Evolutionary conservation across 2,888 invertebrate species (phyloP).

Genomic region (Cepaea hortensis): DNA sequence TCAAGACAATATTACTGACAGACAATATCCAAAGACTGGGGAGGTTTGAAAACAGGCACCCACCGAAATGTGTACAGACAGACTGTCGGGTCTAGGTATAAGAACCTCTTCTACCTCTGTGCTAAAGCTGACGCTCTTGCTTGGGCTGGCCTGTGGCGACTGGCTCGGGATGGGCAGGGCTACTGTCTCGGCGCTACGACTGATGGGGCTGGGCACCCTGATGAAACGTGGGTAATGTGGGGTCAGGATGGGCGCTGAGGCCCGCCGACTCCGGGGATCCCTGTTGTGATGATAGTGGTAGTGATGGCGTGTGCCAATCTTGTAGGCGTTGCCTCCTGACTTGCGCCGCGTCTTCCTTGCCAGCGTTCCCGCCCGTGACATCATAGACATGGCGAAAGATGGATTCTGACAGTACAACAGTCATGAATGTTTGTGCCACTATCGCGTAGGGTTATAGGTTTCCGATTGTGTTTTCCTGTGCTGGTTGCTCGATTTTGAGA

Average conservation of each 20-base stretch:
- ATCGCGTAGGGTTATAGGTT: too few species aligned
- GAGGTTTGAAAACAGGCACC: background rate
- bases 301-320: constrained; percentile 45
- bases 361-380: constrained; percentile 51
- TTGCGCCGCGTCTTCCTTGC: constrained; percentile 52
- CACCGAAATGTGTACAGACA: constrained; percentile 47
- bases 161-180: constrained; percentile 45
- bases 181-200: constrained; percentile 56
- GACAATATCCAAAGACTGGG: background rate
- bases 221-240: constrained; percentile 49
- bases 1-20: background rate
- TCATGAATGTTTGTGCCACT: too few species aligned
- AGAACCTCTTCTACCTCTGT: constrained; percentile 54
- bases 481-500: too few species aligned
- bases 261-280: constrained; percentile 49
- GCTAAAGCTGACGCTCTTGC: constrained; percentile 57
- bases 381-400: constrained; percentile 49
- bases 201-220: constrained; percentile 51
- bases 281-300: constrained; percentile 45
- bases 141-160: constrained; percentile 49
- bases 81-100: constrained; percentile 52
- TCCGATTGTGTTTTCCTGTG: too few species aligned
- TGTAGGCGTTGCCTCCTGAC: constrained; percentile 51
- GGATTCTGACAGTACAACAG: too few species aligned
- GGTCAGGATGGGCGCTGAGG: constrained; percentile 55